Evolutionary conservation across 1,140 invertebrate genomes (phyloP).

Genomic region (Bombus waltoni): DNA sequence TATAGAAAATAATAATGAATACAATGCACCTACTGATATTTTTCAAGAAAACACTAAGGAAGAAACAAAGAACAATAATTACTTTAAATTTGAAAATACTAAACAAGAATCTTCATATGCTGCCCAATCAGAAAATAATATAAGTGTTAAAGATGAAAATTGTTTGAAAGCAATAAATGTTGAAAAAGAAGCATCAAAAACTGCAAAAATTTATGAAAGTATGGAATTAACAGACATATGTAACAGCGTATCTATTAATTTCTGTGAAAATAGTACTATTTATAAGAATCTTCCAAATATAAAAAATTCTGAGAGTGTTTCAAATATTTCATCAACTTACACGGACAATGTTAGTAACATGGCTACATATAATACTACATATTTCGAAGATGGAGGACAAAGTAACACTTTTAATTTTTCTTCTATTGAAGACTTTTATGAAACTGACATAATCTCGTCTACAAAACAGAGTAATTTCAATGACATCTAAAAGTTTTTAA

Average conservation of each 20-base stretch:
- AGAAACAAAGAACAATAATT: not conserved
- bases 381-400: not conserved
- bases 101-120: not conserved
- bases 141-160: not conserved
- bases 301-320: not conserved
- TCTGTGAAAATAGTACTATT: not conserved
- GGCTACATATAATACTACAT: not conserved
- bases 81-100: not conserved
- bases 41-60: not conserved
- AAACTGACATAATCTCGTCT: slow-evolving; percentile 4
- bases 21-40: not conserved
- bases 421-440: not conserved
- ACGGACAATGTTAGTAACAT: not conserved
- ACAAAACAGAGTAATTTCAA: not conserved
- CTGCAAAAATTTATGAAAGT: not conserved
- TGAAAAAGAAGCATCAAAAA: not conserved
- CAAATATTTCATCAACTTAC: not conserved
- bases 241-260: not conserved
- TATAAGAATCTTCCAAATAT: not conserved
- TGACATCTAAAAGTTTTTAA: not conserved
- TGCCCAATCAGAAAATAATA: too few relatives aligned
- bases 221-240: not conserved
- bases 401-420: not conserved
- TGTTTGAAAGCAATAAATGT: not conserved
- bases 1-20: slow-evolving; percentile 7